Evolutionary conservation across 2,113 vertebrate genomes (phyloP).

Genomic region (Alethe castanea): DNA sequence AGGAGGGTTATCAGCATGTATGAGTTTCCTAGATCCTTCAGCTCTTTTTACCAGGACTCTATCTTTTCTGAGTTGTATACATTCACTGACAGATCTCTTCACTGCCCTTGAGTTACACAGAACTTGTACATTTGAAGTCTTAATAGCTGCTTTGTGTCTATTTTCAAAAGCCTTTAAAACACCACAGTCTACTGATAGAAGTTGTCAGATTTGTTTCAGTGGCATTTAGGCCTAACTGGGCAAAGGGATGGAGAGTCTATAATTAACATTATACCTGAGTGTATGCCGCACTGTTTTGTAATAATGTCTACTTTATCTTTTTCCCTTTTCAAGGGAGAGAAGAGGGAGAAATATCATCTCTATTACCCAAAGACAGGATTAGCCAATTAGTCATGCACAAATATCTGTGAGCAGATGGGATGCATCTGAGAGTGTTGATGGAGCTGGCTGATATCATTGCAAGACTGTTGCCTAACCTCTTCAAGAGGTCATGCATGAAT

Average conservation of each 20-base stretch:
- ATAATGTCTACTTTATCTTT: background rate
- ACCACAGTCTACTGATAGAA: background rate
- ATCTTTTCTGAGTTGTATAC: background rate
- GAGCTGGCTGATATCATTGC: background rate
- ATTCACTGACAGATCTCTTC: background rate
- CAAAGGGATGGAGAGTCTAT: background rate
- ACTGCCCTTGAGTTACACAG: background rate
- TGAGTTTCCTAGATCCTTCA: background rate
- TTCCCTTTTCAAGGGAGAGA: background rate
- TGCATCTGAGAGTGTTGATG: background rate
- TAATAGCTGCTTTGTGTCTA: background rate
- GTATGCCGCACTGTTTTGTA: background rate
- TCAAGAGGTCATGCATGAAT: background rate
- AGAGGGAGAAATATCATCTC: background rate
- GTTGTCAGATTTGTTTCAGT: background rate
- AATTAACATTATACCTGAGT: background rate
- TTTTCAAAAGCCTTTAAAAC: background rate
- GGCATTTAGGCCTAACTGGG: background rate
- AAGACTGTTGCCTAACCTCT: background rate
- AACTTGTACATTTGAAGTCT: background rate
- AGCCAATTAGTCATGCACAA: background rate
- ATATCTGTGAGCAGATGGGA: background rate
- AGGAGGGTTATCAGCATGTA: background rate
- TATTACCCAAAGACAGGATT: background rate
- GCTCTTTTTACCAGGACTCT: background rate